A percentile compares a stretch with the other conserved stretches of the same genome.
phyloP scores from a whole-genome alignment of 2,888 invertebrate genomes.

The Synergus umbraculus region DNA sequence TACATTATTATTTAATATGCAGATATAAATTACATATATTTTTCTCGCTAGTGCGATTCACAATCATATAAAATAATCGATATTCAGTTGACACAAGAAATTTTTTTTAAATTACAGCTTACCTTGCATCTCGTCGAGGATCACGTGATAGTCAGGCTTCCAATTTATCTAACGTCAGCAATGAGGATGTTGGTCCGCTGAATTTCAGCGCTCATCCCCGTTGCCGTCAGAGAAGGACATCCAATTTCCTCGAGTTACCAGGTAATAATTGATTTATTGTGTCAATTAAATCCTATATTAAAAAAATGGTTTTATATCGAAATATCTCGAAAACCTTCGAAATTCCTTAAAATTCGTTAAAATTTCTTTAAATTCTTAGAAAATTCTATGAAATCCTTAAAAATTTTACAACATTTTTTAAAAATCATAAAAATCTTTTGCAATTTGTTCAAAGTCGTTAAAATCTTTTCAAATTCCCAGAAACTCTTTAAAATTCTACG shows the following conservation, averaged over 20 bases:
- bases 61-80: background rate
- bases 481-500: no score
- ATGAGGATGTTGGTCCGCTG: constrained; percentile 89
- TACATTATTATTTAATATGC: no score
- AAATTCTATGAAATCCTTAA: no score
- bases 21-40: no score
- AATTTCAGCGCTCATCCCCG: constrained; percentile 89
- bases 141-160: constrained; percentile 87
- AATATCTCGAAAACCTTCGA: no score
- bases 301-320: no score
- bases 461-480: no score
- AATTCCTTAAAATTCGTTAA: no score
- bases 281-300: background rate
- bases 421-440: no score
- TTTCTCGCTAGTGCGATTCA: background rate
- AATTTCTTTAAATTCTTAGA: no score
- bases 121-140: constrained; percentile 91
- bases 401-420: no score
- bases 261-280: constrained; percentile 78
- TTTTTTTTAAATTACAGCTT: constrained; percentile 78
- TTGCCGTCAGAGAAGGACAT: constrained; percentile 88
- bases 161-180: constrained; percentile 83
- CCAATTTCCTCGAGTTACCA: constrained; percentile 92
- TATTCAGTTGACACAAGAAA: background rate
- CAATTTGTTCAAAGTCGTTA: no score